phyloP scores from a whole-genome alignment of 2,888 invertebrate genomes.

The Rhagonycha fulva region DNA sequence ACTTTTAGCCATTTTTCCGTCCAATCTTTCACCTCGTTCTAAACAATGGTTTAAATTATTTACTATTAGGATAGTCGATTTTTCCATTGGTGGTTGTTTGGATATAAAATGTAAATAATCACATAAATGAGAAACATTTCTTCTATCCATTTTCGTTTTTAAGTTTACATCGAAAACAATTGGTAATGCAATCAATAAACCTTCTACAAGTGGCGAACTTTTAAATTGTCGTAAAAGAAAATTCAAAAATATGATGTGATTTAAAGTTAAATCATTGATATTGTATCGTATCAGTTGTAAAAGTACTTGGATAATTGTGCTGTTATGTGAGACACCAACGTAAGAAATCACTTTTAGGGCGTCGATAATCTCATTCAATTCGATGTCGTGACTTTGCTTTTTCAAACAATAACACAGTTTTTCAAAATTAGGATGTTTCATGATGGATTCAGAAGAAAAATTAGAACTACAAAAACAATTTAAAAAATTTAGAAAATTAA shows the following conservation, averaged over 20 bases:
- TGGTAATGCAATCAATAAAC: conserved; percentile 67
- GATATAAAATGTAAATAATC: conserved; percentile 62
- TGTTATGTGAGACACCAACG: conserved; percentile 62
- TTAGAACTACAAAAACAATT: conserved; percentile 43
- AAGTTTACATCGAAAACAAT: conserved; percentile 69
- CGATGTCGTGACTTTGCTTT: conserved; percentile 59
- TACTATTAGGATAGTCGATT: conserved; percentile 60
- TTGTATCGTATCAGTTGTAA: conserved; percentile 66
- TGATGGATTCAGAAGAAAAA: conserved; percentile 53
- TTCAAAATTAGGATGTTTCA: conserved; percentile 62
- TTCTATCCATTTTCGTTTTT: conserved; percentile 60
- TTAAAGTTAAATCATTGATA: conserved; percentile 63
- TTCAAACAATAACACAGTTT: conserved; percentile 63
- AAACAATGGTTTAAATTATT: conserved; percentile 58
- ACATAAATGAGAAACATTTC: conserved; percentile 58
- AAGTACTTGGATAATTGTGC: conserved; percentile 64
- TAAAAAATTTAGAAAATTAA: background rate
- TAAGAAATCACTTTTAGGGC: conserved; percentile 63
- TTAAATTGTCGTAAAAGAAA: conserved; percentile 61
- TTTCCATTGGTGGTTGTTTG: conserved; percentile 57
- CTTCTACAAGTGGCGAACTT: conserved; percentile 63
- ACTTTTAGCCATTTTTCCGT: conserved; percentile 55
- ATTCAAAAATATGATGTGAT: conserved; percentile 67
- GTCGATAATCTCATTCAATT: conserved; percentile 61
- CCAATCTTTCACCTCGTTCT: conserved; percentile 53